Conservation (phyloP, 2,888 invertebrate genomes). For the Acronicta psi region DNA sequence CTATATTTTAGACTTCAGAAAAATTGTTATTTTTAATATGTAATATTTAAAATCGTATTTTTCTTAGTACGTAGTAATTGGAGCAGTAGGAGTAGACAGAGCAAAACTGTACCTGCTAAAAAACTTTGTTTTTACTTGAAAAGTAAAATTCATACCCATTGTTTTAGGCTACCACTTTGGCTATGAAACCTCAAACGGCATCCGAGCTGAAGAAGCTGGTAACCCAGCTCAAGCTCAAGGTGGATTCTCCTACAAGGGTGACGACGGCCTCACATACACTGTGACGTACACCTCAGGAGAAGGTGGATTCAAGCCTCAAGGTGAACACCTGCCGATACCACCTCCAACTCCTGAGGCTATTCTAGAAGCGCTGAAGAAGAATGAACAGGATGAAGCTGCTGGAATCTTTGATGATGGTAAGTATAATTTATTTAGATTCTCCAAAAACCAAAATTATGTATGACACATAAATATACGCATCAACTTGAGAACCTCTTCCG, state of each 20-base stretch:
- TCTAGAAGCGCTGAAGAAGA: conserved; percentile 81
- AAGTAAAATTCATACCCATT: no score
- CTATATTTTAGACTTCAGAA: no score
- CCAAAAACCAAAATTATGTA: no score
- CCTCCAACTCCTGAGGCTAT: conserved; percentile 89
- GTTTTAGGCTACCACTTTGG: conserved; percentile 75
- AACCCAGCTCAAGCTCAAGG: conserved; percentile 77
- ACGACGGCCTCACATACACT: conserved; percentile 87
- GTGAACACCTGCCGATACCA: conserved; percentile 88
- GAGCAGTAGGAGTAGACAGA: no score
- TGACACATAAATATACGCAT: no score
- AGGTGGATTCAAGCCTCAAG: conserved; percentile 88
- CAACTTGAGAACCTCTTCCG: no score
- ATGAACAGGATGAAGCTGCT: conserved; percentile 87
- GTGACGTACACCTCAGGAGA: conserved; percentile 87
- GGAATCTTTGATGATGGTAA: conserved; percentile 88
- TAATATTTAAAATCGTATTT: no score
- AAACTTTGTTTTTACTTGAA: no score
- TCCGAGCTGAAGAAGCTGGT: conserved; percentile 77
- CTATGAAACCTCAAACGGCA: conserved; percentile 82
- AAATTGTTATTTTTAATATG: no score
- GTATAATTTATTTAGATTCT: conserved; percentile 13
- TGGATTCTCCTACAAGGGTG: conserved; percentile 88
- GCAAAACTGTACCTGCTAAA: no score
- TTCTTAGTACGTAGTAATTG: no score